Evolutionary conservation across 2,888 invertebrate species (phyloP).

Genomic region (Endotricha flammealis): DNA sequence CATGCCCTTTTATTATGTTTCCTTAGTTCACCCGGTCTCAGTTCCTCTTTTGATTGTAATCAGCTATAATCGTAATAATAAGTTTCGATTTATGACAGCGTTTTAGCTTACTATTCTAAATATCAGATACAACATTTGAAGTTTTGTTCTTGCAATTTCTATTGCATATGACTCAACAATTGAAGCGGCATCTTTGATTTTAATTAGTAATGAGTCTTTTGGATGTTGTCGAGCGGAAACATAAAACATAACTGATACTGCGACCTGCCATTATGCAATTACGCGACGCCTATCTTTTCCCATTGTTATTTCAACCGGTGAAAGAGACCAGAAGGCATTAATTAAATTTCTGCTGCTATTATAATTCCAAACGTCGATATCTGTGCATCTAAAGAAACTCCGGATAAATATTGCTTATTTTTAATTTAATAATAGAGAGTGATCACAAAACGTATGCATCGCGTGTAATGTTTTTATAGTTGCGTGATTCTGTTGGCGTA

Average conservation of each 20-base stretch:
- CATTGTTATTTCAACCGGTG: conserved; percentile 2
- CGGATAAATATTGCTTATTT: conserved; percentile 32
- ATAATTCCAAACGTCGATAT: conserved; percentile 12
- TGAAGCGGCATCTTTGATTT: too few relatives aligned
- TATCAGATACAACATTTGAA: too few relatives aligned
- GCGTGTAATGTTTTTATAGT: conserved; percentile 42
- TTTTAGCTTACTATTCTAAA: background rate
- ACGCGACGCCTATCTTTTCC: background rate
- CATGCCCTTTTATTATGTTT: conserved; percentile 25
- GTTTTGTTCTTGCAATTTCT: too few relatives aligned
- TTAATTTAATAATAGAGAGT: conserved; percentile 40
- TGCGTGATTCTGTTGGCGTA: conserved; percentile 35
- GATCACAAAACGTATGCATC: conserved; percentile 22
- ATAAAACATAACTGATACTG: background rate
- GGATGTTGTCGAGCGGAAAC: background rate
- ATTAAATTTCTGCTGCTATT: conserved; percentile 22
- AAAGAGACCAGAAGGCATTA: conserved; percentile 16
- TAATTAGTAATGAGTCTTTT: too few relatives aligned
- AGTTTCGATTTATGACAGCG: background rate
- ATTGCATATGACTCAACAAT: too few relatives aligned
- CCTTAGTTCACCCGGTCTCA: conserved; percentile 15
- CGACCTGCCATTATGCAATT: background rate
- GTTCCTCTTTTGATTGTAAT: too few relatives aligned
- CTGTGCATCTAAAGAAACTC: conserved; percentile 6
- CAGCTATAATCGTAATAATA: too few relatives aligned